Evolutionary conservation across 1,140 invertebrate species (phyloP).

Genomic region (Dreissena polymorpha): DNA sequence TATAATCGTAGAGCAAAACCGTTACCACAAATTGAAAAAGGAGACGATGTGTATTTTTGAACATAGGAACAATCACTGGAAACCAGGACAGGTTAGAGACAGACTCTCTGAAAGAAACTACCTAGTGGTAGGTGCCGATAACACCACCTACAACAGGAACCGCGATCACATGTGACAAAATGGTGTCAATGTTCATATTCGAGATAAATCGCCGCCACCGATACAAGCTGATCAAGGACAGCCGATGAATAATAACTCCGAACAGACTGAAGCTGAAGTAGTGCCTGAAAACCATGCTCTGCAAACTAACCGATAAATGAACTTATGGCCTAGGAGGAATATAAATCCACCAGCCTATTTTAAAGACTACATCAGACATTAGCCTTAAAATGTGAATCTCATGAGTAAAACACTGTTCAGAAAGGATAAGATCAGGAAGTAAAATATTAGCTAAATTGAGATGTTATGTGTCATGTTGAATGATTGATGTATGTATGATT

Average conservation of each 20-base stretch:
- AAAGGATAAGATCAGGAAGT: no score
- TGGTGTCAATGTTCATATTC: slow-evolving; percentile 5
- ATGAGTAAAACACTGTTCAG: no score
- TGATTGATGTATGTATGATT: no score
- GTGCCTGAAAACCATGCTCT: not conserved
- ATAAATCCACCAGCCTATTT: not conserved
- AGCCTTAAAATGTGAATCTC: no score
- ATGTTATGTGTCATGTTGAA: no score
- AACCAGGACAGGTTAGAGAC: slow-evolving; percentile 6
- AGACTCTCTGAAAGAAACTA: slow-evolving; percentile 17
- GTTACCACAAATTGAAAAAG: slow-evolving; percentile 23
- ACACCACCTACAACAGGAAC: slow-evolving; percentile 20
- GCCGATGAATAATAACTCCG: not conserved
- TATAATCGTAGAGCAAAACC: slow-evolving; percentile 43
- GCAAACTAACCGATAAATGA: not conserved
- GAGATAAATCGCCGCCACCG: not conserved
- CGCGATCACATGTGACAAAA: slow-evolving; percentile 29
- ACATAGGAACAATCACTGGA: slow-evolving; percentile 38
- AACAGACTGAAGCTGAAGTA: slow-evolving; percentile 8
- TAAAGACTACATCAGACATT: not conserved
- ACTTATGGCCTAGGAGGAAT: slow-evolving; percentile 1
- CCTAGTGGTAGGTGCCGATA: slow-evolving; percentile 1
- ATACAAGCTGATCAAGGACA: not conserved
- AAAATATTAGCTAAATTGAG: no score
- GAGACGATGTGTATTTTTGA: slow-evolving; percentile 55